Base-by-base conservation (phyloP, 2,888 invertebrate species). In the Aethes cnicana region DNA sequence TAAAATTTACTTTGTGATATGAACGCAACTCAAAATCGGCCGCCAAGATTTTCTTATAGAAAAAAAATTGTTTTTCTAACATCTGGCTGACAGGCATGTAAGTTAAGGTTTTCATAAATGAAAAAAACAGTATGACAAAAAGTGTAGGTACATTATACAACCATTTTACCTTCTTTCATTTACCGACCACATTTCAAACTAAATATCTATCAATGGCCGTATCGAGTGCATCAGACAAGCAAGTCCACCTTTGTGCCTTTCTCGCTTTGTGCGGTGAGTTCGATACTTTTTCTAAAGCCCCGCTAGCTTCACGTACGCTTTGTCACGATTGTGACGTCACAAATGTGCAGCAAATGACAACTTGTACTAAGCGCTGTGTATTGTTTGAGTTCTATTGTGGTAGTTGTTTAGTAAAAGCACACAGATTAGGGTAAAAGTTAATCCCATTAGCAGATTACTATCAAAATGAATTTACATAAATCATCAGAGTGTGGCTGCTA, bases 221-320 rank as follows among this genome's bases (percentile, higher is more conserved):
- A 50, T 50, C 36, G 50, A 25, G 43, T 48, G 50, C 50, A 30
- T 50, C 50, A 50, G 43, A 50, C 50, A 50, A 37, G 50, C 43
- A 44, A 23, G 28, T 47, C 30, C 50, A 50, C 50, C 50, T 50
- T 50, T 50, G 43, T 50, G 43, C 36, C 11, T 37, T 49, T 37
- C 36, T 50, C 23, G 36, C 50, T 50, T 50, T 50, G 50, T 50
- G 17, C 18, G 3, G 16, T 23, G 16, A 4, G 39, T 25, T 16
- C 42, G 16, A 23, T 36, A 43, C 50, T 44, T 50, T 49, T 44
- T 50, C 43, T 50, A 28, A 30, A 44, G 43, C 50, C 14, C 36
- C 12, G 43, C 49, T 43, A 18, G 50, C 50, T 50, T 25, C 37
- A 30, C 36, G 49, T 28, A 35, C 43, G 43, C 43, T 50, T 50